Evolutionary conservation across 2,888 invertebrate species (phyloP), one percentile per base, ranked within the genome.

Genomic region (Ophioninae sp.): DNA sequence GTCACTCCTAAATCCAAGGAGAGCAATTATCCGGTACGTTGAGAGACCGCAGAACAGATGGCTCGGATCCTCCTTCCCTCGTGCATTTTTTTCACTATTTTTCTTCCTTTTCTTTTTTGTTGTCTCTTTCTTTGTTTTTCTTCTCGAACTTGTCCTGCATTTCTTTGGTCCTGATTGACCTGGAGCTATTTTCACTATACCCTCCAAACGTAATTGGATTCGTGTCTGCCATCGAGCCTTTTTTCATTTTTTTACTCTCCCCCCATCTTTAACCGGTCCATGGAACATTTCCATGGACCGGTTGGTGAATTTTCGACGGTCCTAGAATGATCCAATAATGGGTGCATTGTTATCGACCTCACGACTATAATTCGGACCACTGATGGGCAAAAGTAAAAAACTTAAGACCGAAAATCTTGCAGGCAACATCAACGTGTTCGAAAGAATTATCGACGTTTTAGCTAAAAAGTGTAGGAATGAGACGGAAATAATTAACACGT

Each of bases 1-100:
- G 64, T 62, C 61, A 57, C 69, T 68, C 73, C 73, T 44, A 83
- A 85, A 83, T 85, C 74, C 83, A 65, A 79, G 79, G 79, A 81
- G 81, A 83, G 83, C 81, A 85, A 83, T 85, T 85, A 85, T 74
- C 72, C 73, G 59, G 41, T 61, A 23, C 65, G 70, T 10, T 7
- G 20, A 62, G 39, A 72, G 72, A 39, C 44, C 76, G 62, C 68
- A 68, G 39, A 81, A 79, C 85, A 85, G 83, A 85, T 85, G 85
- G 83, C 81, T 75, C 74, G 30, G 50, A 69, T 57, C 68, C 59
- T 59, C 65, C 37, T 70, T 57, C 37, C 37, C 70, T 57, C 64
- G 20, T 59, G 30, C 37, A 65, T 69, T 44, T 37, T 65, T 59
- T 59, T 64, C 79, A 50, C 69, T 2, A 79, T 74, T 79, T 65